Evolutionary conservation across 2,113 vertebrate genomes (phyloP).

Genomic region (Galeopterus variegatus): DNA sequence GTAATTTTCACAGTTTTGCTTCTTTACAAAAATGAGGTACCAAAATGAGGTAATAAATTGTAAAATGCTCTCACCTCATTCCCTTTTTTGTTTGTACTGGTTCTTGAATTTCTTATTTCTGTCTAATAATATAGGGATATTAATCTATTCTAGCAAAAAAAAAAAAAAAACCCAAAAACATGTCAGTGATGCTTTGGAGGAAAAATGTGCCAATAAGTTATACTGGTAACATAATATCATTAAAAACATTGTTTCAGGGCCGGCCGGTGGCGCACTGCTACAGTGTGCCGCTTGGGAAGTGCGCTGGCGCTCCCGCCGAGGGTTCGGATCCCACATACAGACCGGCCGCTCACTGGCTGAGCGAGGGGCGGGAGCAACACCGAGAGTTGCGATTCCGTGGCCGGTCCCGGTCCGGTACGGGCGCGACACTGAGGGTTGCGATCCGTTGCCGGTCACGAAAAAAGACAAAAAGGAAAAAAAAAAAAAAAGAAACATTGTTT

Average conservation of each 20-base stretch:
- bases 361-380: too few species aligned
- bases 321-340: too few species aligned
- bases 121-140: conserved; percentile 25
- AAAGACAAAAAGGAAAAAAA: too few species aligned
- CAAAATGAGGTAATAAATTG: conserved; percentile 72
- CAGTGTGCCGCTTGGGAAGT: too few species aligned
- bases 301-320: too few species aligned
- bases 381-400: too few species aligned
- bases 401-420: too few species aligned
- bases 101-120: conserved; percentile 66
- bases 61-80: conserved; percentile 54
- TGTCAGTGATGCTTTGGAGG: background rate
- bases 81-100: conserved; percentile 13
- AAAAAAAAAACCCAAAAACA: background rate
- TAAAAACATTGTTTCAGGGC: background rate
- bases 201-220: background rate
- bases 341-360: too few species aligned
- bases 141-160: conserved; percentile 1
- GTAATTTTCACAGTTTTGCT: conserved; percentile 64
- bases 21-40: conserved; percentile 59
- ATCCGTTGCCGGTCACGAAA: too few species aligned
- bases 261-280: too few species aligned
- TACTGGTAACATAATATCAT: background rate
- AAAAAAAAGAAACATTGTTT: too few species aligned
- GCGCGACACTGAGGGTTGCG: too few species aligned